Percentiles rank a stretch among this genome's conserved stretches.
These are phyloP conservation scores for Argyra leucocephala DNA, from an alignment of 2,888 invertebrate genomes.

Conservation along the genomic window DNA sequence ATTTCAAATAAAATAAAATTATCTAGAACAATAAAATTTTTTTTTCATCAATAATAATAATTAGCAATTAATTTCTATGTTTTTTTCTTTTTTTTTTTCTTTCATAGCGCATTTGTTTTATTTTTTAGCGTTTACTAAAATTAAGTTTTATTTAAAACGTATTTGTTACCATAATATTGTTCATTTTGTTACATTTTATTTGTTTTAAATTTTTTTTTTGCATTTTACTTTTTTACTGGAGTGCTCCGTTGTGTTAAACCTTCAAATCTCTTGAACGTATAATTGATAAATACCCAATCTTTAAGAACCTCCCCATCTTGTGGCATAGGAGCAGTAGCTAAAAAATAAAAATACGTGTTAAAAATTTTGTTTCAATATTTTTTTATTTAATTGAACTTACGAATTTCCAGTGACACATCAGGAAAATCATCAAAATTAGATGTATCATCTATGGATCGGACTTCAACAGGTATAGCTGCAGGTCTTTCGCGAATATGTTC, in stretches of 20 bases:
- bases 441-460: constrained; percentile 97
- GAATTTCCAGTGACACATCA: constrained; percentile 95
- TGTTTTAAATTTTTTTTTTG: neutral
- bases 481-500: constrained; percentile 97
- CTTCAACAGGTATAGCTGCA: constrained; percentile 94
- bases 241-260: constrained; percentile 36
- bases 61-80: constrained; percentile 3
- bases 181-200: neutral
- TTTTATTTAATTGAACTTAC: constrained; percentile 55
- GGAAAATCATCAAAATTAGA: constrained; percentile 99
- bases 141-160: constrained; percentile 2
- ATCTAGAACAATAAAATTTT: constrained; percentile 4
- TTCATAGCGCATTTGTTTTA: neutral
- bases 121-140: constrained; percentile 8
- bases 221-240: constrained; percentile 10
- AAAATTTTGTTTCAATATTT: constrained; percentile 10
- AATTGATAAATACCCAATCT: constrained; percentile 99
- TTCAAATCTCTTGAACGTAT: constrained; percentile 99
- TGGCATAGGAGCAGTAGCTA: constrained; percentile 76
- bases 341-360: constrained; percentile 30
- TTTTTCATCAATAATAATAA: neutral
- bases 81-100: neutral
- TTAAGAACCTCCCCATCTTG: constrained; percentile 91
- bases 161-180: constrained; percentile 6
- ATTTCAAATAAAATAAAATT: neutral